phyloP scores from a whole-genome alignment of 1,140 invertebrate genomes.

The Uloborus diversus region DNA sequence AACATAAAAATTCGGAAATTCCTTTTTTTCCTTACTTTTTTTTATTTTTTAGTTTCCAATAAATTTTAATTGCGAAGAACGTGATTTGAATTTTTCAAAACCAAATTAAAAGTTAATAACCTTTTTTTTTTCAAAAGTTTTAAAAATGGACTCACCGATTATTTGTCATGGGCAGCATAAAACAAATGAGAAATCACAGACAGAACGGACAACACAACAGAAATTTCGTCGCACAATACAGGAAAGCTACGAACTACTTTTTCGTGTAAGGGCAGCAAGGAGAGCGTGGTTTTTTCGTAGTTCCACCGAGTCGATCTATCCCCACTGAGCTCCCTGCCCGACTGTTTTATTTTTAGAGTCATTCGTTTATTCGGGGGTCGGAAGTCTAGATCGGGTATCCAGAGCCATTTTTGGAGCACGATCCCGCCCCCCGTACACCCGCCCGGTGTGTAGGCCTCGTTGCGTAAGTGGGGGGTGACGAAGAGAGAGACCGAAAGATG shows the following conservation, averaged over 20 bases:
- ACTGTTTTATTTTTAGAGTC: constrained; percentile 45
- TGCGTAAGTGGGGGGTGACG: constrained; percentile 15
- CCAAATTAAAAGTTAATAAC: too few species aligned
- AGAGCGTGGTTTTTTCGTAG: constrained; percentile 20
- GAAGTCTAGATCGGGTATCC: constrained; percentile 48
- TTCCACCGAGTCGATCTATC: constrained; percentile 20
- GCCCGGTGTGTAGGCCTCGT: background rate
- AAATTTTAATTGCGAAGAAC: too few species aligned
- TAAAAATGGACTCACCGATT: constrained; percentile 25
- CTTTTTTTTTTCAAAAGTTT: too few species aligned
- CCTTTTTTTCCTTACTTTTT: too few species aligned
- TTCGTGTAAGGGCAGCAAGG: constrained; percentile 29
- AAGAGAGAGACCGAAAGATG: background rate
- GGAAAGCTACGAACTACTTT: constrained; percentile 16
- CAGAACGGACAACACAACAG: background rate
- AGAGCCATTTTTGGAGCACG: constrained; percentile 47
- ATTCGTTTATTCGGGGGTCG: constrained; percentile 2
- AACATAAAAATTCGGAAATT: too few species aligned
- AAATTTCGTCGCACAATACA: background rate
- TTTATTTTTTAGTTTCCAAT: too few species aligned
- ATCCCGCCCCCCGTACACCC: background rate
- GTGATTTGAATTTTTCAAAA: too few species aligned
- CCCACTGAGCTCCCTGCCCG: constrained; percentile 3
- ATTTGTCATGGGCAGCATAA: too few species aligned
- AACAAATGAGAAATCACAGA: constrained; percentile 24